A percentile compares a stretch with the other conserved stretches of the same genome.
Evolutionary conservation across 1,140 invertebrate genomes (phyloP).

Genomic region (Leptinotarsa defecta): DNA sequence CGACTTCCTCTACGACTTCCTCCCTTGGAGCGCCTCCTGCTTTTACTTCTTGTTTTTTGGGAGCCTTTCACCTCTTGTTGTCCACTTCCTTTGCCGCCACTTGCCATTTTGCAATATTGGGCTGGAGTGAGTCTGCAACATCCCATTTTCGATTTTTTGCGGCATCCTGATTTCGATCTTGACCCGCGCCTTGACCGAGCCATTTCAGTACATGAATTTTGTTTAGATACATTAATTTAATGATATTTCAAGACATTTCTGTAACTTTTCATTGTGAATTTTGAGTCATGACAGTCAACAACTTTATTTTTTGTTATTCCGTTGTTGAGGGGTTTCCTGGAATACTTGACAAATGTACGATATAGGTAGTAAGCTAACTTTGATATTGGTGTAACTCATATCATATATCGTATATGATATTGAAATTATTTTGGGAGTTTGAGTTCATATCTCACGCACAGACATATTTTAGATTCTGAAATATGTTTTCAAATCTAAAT

Average conservation of each 20-base stretch:
- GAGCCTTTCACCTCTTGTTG: background rate
- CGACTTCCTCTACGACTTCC: background rate
- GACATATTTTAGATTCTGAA: too few relatives aligned
- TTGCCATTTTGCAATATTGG: constrained; percentile 24
- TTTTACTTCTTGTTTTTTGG: too few relatives aligned
- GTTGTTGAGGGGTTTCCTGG: background rate
- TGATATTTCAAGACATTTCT: constrained; percentile 1
- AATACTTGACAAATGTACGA: background rate
- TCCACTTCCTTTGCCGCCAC: background rate
- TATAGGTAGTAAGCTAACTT: background rate
- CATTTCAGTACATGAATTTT: constrained; percentile 16
- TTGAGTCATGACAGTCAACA: constrained; percentile 20
- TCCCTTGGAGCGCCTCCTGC: background rate
- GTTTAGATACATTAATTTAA: background rate
- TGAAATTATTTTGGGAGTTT: too few relatives aligned
- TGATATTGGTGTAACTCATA: too few relatives aligned
- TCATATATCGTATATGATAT: too few relatives aligned
- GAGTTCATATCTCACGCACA: too few relatives aligned
- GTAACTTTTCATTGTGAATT: constrained; percentile 13
- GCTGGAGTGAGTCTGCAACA: constrained; percentile 21
- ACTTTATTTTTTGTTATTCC: background rate
- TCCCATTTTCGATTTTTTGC: constrained; percentile 7
- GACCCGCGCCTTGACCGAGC: constrained; percentile 13
- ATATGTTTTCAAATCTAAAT: too few relatives aligned
- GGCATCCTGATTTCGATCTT: background rate